Base-by-base conservation (phyloP, 1,140 invertebrate genomes). In the Bombus impatiens region DNA sequence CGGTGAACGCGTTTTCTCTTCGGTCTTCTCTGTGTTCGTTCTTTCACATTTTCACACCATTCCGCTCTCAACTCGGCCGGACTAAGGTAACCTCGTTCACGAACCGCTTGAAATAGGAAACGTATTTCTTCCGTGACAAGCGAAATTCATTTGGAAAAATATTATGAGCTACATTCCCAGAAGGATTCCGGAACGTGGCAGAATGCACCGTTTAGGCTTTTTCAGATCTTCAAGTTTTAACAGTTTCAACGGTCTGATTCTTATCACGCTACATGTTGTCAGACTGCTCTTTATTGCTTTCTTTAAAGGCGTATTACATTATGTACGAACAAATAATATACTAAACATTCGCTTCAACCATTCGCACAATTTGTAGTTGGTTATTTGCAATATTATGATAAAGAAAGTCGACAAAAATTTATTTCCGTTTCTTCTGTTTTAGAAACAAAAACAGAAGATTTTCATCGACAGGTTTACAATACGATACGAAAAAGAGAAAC, bases 101-200 rank as follows among this genome's bases (percentile, higher is more conserved):
- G 47, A 47, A 62, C 53, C 44, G 70, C 77, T 44, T 59, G 71
- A 77, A 86, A 89, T 86, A 86, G 84, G 68, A 84, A 65, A 53
- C 90, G 72, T 88, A 89, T 85, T 84, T 91, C 75, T 78, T 75
- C 76, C 57, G 42, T 65, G 65, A 85, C 82, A 74, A 72, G 71
- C 32, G 74, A 84, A 91, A 91, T 91, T 88, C 88, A 91, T 91
- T 91, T 82, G 67, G 57, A 79, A 88, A 88, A 89, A 86, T 88
- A 53, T 53, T 53, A 86, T 83, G 86, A 62, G 74, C 44, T 42
- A 72, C 79, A 83, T 86, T 89, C 72, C 28, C 78, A 62, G 82
- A 68, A 53, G 81, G 59, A 84, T 59, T 82, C 67, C 42, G 68
- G 28, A 35, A 62, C n/a, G 40, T 22, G 10, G 44, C 47, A 74